Percentiles rank a stretch among this genome's conserved stretches.
Evolutionary conservation across 1,140 invertebrate genomes (phyloP).

Genomic region (Hycleus cichorii): DNA sequence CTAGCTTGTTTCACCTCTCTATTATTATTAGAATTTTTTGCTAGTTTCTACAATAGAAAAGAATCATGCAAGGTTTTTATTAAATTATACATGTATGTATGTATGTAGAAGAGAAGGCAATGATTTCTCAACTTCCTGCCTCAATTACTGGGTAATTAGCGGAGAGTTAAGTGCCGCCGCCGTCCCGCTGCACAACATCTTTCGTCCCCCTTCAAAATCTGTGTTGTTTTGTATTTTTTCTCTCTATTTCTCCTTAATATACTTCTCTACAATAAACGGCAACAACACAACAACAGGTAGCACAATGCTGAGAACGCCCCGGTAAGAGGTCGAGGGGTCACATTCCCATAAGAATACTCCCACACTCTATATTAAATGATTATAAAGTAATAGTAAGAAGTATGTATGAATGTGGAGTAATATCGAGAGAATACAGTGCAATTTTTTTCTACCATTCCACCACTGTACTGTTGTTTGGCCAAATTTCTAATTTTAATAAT

Average conservation of each 20-base stretch:
- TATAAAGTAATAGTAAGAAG: slow-evolving; percentile 1
- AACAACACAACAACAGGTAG: slow-evolving; percentile 25
- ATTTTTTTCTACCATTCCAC: not conserved
- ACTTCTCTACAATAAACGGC: slow-evolving; percentile 1
- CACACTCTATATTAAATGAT: slow-evolving; percentile 38
- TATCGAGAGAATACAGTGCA: slow-evolving; percentile 4
- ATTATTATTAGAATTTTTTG: no score
- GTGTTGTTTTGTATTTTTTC: not conserved
- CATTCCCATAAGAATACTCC: slow-evolving; percentile 41
- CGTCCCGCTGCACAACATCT: no score
- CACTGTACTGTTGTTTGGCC: no score
- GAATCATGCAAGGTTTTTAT: no score
- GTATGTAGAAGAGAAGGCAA: not conserved
- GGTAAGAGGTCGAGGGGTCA: slow-evolving; percentile 40
- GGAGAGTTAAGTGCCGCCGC: not conserved
- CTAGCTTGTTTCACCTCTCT: no score
- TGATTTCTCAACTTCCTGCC: slow-evolving; percentile 40
- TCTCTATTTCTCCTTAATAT: not conserved
- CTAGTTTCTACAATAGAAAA: no score
- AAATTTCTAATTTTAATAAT: no score
- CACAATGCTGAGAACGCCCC: slow-evolving; percentile 41
- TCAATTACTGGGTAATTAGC: slow-evolving; percentile 39
- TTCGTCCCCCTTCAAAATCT: slow-evolving; percentile 12
- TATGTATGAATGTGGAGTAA: slow-evolving; percentile 20
- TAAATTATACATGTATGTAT: not conserved